These are phyloP conservation scores for Ctenosaura bakeri DNA, from an alignment of 2,797 vertebrate genomes.

Conservation along the genomic window DNA sequence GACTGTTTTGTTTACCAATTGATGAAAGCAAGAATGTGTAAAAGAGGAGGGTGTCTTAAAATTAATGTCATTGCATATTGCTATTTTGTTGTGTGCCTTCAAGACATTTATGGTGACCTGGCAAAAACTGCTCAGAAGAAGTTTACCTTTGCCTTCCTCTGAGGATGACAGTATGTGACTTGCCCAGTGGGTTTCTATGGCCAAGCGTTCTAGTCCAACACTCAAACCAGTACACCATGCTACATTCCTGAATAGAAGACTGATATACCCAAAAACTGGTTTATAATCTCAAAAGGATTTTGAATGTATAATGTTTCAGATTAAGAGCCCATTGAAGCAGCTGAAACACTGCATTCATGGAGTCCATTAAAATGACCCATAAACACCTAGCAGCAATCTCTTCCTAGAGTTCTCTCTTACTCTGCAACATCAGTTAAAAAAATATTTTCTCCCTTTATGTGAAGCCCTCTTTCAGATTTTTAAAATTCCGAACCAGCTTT, in stretches of 20 bases:
- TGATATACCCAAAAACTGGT: neutral
- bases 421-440: neutral
- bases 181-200: too few relatives aligned
- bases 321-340: neutral
- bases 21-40: neutral
- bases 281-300: neutral
- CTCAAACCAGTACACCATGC: neutral
- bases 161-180: too few relatives aligned
- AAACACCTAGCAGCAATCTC: neutral
- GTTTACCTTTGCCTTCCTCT: too few relatives aligned
- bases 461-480: slow-evolving; percentile 13
- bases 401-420: neutral
- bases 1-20: neutral
- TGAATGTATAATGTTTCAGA: neutral
- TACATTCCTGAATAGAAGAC: neutral
- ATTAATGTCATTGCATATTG: too few relatives aligned
- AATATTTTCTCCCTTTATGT: slow-evolving; percentile 15
- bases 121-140: too few relatives aligned
- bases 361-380: neutral
- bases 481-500: neutral
- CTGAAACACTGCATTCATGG: neutral
- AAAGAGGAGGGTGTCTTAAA: too few relatives aligned
- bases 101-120: too few relatives aligned
- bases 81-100: too few relatives aligned
- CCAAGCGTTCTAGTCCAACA: too few relatives aligned